Conservation (phyloP, 2,797 vertebrate genomes). For the Acropternis orthonyx region DNA sequence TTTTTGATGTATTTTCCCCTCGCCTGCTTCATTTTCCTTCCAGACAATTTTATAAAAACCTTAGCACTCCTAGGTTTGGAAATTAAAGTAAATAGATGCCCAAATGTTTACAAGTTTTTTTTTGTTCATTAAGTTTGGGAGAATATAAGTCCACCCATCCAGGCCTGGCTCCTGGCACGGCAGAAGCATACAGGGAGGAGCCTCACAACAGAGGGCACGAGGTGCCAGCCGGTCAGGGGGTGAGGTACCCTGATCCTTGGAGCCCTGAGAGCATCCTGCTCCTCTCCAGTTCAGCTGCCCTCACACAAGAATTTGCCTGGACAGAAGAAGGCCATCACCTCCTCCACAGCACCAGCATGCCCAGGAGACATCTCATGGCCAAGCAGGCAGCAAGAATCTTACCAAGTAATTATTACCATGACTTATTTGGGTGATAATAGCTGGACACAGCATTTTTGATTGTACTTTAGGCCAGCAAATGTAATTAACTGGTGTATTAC, state of each 20-base stretch:
- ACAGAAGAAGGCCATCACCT: not conserved
- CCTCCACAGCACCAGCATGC: accelerated
- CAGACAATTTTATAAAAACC: not conserved
- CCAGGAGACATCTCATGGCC: not conserved
- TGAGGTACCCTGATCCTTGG: not conserved
- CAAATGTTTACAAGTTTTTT: not conserved
- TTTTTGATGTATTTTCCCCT: not conserved
- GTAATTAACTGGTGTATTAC: not conserved
- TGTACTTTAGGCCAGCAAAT: not conserved
- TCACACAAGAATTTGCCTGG: not conserved
- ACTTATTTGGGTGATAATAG: not conserved
- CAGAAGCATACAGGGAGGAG: not conserved
- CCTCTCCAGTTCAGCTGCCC: not conserved
- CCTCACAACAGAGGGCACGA: not conserved
- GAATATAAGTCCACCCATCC: not conserved
- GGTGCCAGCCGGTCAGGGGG: not conserved
- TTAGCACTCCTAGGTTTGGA: not conserved
- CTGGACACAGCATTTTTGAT: not conserved
- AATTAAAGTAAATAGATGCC: not conserved
- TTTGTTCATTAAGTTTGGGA: not conserved
- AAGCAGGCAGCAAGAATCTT: not conserved
- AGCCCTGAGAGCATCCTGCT: not conserved
- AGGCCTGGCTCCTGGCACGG: not conserved
- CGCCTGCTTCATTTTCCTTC: not conserved
- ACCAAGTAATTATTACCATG: not conserved